Evolutionary conservation across 2,888 invertebrate species (phyloP), one percentile per base, ranked within the genome.

Genomic region (Antitype chi): DNA sequence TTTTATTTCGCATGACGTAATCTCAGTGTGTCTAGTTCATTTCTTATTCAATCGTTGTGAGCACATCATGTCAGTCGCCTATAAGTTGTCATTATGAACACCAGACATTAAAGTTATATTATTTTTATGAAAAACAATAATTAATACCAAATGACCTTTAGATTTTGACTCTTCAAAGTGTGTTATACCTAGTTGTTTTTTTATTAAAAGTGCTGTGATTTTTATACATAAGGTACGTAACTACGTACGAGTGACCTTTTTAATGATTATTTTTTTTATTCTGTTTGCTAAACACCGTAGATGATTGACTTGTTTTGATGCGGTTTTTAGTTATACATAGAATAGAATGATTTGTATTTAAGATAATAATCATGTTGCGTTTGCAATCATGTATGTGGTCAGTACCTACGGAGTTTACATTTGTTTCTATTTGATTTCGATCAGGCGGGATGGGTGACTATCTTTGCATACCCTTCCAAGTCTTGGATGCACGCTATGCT

Each of bases 1-100:
- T 81, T 87, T 73, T 74, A 69, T 67, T 68, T 49, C 25, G 17
- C 28, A 57, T 79, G 78, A 76, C 87, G 85, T 88, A 85, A 79
- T 7, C 47, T 79, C 25, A 74, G 17, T 67, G 6, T 81, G 71
- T 82, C 57, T 25, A 25, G 49, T 60, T 53, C 49, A 76, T 57
- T 78, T 70, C 32, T 63, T 76, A 68, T 63, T 73, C 49, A 64
- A 73, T 62, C 64, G 47, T 7, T 32, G 17, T 25, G 25, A 17
- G 28, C 57, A 32, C 20, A 53, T 60, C 43, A 57, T 55, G 66
- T 63, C 87, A 86, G 88, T 86, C 28, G 70, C 17, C 17, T 3
- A 3, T n/a, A 62, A 79, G 76, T 78, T 81, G 81, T 75, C 77
- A 28, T 11, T 62, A 70, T 57, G 57, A 67, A 0, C 38, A 38